phyloP scores from a whole-genome alignment of 2,888 invertebrate genomes.

The Aquatica leii region DNA sequence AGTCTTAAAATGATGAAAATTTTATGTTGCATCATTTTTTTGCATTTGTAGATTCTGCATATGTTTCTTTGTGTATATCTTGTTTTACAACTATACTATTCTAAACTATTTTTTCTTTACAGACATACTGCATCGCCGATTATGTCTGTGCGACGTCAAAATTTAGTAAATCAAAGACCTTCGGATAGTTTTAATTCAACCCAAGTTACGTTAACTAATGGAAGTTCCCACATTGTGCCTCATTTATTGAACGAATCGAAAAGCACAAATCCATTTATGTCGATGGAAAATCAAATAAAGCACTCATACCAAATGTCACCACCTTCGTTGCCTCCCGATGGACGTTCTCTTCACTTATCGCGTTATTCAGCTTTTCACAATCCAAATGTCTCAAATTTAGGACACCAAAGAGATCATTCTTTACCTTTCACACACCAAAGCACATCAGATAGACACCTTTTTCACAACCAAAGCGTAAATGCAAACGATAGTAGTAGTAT shows the following conservation, averaged over 20 bases:
- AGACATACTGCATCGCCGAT: constrained; percentile 48
- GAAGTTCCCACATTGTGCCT: constrained; percentile 38
- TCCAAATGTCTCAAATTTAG: constrained; percentile 28
- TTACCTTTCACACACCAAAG: constrained; percentile 48
- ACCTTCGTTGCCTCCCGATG: constrained; percentile 46
- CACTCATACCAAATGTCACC: constrained; percentile 40
- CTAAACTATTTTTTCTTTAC: constrained; percentile 8
- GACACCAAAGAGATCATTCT: constrained; percentile 47
- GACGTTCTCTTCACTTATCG: constrained; percentile 48
- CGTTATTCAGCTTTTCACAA: constrained; percentile 53
- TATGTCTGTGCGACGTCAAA: constrained; percentile 31
- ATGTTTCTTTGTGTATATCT: too few relatives aligned
- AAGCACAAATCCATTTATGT: constrained; percentile 27
- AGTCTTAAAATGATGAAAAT: too few relatives aligned
- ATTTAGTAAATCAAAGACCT: constrained; percentile 44
- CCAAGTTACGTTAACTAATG: constrained; percentile 45
- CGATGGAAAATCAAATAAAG: constrained; percentile 33
- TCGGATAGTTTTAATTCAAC: constrained; percentile 37
- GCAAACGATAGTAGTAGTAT: constrained; percentile 33
- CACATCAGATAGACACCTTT: constrained; percentile 35
- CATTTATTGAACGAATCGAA: constrained; percentile 21
- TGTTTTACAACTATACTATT: too few relatives aligned
- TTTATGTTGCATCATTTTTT: too few relatives aligned
- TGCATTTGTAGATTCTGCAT: too few relatives aligned
- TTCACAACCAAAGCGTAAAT: constrained; percentile 39